Base-by-base conservation (phyloP, 2,113 vertebrate species). In the Cephalopholis sonnerati region DNA sequence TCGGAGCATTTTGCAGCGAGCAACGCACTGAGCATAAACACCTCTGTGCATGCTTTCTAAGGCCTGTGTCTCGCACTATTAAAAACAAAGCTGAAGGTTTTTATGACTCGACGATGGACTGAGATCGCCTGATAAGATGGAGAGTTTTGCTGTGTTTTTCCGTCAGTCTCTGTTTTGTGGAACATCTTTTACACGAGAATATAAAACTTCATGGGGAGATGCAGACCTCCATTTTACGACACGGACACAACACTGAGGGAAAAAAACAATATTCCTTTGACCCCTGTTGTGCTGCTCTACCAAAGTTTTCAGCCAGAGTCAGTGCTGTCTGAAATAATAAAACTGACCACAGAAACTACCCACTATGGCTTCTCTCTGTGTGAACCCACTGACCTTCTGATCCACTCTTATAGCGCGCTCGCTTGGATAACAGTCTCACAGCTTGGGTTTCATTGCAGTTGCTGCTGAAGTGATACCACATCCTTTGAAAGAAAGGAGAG, bases 361-460 rank as follows among this genome's bases (percentile, higher is more conserved):
- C 81, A 25, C 29, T 24, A 1, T 44, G 65, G 51, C 48, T 44
- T 55, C 48, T 18, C 39, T 50, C 53, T 22, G 2, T 39, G 77
- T 68, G 82, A 83, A 75, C 68, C 4, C 27, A 0, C 24, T 54
- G 55, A 86, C 69, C 71, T 18, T 44, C 57, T 58, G 55, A 75
- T 79, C 82, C 65, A 22, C 58, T 63, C 57, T 46, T 32, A 55
- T n/a, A 72, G 69, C n/a, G 24, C 27, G 1, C 71, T 24, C 36
- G 1, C 71, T 24, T 16, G 32, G 27, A 84, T 78, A 72, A 77
- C 32, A 46, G 50, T 61, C 68, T 67, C 67, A 18, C 69, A 20
- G 83, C 79, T 89, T 39, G 7, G 55, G 48, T 91, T 93, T 90
- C 82, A 66, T 48, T 39, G 29, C 70, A 81, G 81, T 74, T 69